Conservation (phyloP, 2,888 invertebrate species). For the Ornithoptera priamus region DNA sequence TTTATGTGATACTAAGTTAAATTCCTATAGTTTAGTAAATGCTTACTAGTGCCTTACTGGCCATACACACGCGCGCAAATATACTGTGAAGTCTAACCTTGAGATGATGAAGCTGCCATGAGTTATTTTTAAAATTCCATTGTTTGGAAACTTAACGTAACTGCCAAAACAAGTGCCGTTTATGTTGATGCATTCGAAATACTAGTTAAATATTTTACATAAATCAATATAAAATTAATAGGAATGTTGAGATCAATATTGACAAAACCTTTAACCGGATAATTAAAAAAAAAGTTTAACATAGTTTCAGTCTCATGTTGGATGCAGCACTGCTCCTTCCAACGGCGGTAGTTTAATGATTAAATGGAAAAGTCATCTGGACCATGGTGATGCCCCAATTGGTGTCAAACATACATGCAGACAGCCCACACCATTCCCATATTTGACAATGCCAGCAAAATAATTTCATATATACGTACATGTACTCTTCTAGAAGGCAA, state of each 20-base stretch:
- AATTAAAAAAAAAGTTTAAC: conserved; percentile 3
- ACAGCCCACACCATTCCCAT: no score
- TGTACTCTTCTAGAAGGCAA: no score
- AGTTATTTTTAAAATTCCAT: neutral
- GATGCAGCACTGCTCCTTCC: conserved; percentile 16
- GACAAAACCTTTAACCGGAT: neutral
- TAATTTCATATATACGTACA: neutral
- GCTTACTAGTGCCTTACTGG: conserved; percentile 31
- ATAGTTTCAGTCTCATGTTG: conserved; percentile 25
- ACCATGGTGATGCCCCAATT: neutral
- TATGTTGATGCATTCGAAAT: neutral
- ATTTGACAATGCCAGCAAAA: neutral
- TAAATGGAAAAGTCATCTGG: neutral
- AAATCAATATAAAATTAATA: conserved; percentile 21
- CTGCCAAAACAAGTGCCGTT: conserved; percentile 15
- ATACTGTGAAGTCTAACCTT: neutral
- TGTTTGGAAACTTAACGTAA: neutral
- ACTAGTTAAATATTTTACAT: conserved; percentile 4
- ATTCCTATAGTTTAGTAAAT: conserved; percentile 30
- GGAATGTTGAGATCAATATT: conserved; percentile 15
- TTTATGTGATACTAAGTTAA: conserved; percentile 25
- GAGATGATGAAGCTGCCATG: conserved; percentile 9
- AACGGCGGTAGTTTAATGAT: conserved; percentile 1
- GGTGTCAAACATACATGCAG: no score
- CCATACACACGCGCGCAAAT: conserved; percentile 15